Evolutionary conservation across 1,140 invertebrate genomes (phyloP).

Genomic region (Achroia grisella): DNA sequence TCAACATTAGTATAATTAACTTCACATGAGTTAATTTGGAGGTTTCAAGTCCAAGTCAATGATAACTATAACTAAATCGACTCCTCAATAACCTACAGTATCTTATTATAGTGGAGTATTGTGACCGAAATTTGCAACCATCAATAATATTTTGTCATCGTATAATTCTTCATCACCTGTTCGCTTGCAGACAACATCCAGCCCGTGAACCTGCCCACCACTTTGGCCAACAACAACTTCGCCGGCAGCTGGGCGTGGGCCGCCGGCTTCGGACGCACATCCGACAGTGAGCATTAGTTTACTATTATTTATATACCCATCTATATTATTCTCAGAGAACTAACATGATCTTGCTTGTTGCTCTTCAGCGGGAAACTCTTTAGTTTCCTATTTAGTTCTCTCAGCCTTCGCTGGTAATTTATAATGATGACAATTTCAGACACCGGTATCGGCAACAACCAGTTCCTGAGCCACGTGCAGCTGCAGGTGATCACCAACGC

Average conservation of each 20-base stretch:
- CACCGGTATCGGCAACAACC: constrained; percentile 12
- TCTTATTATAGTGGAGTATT: not conserved
- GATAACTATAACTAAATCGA: too few relatives aligned
- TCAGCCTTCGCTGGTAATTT: too few relatives aligned
- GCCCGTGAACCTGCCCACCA: constrained; percentile 17
- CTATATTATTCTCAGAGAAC: not conserved
- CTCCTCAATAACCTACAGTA: not conserved
- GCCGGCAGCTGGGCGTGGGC: constrained; percentile 16
- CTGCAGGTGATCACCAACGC: constrained; percentile 26
- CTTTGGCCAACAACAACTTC: constrained; percentile 12
- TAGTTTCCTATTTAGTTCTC: not conserved
- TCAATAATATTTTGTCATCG: too few relatives aligned
- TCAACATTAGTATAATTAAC: too few relatives aligned
- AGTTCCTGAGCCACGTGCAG: constrained; percentile 14
- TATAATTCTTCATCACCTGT: not conserved
- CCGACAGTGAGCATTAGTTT: constrained; percentile 10
- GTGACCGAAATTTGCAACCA: not conserved
- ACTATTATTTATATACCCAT: not conserved
- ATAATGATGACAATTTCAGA: constrained; percentile 7
- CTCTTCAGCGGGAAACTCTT: not conserved
- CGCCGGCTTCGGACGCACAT: constrained; percentile 22
- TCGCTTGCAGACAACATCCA: constrained; percentile 27
- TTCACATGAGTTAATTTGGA: too few relatives aligned
- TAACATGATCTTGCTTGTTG: too few relatives aligned
- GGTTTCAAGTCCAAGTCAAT: too few relatives aligned